These are phyloP conservation scores for Rhinophrynus dorsalis DNA, from an alignment of 2,797 vertebrate species.

Conservation along the genomic window DNA sequence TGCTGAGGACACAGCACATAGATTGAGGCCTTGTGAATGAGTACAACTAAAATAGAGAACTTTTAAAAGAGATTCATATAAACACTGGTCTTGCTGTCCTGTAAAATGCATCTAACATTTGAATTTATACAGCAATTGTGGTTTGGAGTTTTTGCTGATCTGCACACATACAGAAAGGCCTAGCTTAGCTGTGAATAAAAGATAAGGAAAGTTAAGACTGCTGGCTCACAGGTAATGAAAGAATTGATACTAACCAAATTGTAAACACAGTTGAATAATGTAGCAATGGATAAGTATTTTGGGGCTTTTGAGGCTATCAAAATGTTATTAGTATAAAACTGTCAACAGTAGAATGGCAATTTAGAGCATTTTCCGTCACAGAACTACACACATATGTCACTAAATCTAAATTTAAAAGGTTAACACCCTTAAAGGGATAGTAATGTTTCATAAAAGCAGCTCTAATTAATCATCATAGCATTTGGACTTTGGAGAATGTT, in stretches of 20 bases:
- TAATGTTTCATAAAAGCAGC: too few species aligned
- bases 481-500: too few species aligned
- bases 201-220: constrained; percentile 14
- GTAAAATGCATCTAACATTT: constrained; percentile 4
- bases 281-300: neutral
- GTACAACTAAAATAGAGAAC: neutral
- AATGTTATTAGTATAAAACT: too few species aligned
- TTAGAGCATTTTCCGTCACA: too few species aligned
- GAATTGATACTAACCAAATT: constrained; percentile 16
- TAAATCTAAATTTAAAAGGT: too few species aligned
- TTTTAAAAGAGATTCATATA: neutral
- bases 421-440: too few species aligned
- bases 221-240: constrained; percentile 17
- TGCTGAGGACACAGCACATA: too few species aligned
- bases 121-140: neutral
- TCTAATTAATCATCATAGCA: too few species aligned
- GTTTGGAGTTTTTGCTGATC: constrained; percentile 3
- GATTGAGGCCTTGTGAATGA: too few species aligned
- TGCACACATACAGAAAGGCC: neutral
- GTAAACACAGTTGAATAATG: neutral
- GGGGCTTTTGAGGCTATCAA: neutral
- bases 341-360: too few species aligned
- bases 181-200: constrained; percentile 15
- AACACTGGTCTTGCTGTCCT: neutral
- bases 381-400: too few species aligned